These are phyloP conservation scores for Cottoperca gobio DNA, from an alignment of 2,797 vertebrate species.

Conservation along the genomic window DNA sequence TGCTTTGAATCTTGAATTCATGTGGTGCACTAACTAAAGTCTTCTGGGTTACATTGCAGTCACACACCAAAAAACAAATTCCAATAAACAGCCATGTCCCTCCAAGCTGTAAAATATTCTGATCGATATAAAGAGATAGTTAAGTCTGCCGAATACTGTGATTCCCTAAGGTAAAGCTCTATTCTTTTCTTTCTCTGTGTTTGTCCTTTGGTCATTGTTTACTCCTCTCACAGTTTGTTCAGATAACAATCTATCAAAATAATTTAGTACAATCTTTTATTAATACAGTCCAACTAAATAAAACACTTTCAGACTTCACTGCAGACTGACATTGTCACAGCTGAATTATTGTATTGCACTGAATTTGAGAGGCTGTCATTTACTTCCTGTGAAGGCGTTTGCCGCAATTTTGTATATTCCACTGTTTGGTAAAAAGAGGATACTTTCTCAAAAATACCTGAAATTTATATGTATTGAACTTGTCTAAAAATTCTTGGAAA, in stretches of 20 bases:
- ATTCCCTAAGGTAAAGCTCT: slow-evolving; percentile 4
- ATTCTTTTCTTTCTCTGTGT: neutral
- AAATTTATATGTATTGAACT: slow-evolving; percentile 13
- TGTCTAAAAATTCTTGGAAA: slow-evolving; percentile 10
- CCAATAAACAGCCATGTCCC: neutral
- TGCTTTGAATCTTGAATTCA: slow-evolving; percentile 8
- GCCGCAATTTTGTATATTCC: neutral
- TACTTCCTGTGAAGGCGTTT: slow-evolving; percentile 13
- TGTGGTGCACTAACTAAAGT: neutral
- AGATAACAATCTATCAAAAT: slow-evolving; percentile 21
- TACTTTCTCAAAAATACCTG: slow-evolving; percentile 1
- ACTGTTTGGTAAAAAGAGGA: neutral
- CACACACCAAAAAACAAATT: neutral
- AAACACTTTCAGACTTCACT: slow-evolving; percentile 10
- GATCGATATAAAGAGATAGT: neutral
- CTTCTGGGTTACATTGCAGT: neutral
- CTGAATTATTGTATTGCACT: neutral
- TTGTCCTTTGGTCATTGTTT: slow-evolving; percentile 26
- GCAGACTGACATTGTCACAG: slow-evolving; percentile 11
- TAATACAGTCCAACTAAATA: slow-evolving; percentile 10
- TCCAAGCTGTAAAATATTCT: neutral
- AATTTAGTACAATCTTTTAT: slow-evolving; percentile 19
- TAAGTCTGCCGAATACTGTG: neutral
- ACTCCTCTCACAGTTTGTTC: neutral
- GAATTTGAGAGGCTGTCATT: slow-evolving; percentile 8